Conservation (phyloP, 2,888 invertebrate genomes). For the Cephus runcator region DNA sequence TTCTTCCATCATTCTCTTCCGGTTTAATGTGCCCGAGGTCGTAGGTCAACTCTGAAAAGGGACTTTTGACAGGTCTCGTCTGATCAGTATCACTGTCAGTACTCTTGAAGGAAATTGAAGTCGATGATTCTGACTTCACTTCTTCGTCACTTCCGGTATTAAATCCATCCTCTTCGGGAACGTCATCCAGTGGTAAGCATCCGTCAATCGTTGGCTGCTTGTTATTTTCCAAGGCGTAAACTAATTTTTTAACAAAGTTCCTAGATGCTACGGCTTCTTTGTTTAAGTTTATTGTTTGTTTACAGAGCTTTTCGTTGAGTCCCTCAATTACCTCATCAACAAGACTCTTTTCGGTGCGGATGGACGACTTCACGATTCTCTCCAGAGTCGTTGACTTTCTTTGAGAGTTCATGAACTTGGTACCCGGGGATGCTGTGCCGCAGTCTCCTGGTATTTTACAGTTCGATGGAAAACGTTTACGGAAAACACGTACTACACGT, state of each 20-base stretch:
- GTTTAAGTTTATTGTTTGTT: background rate
- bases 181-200: background rate
- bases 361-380: constrained; percentile 28
- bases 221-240: constrained; percentile 35
- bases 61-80: background rate
- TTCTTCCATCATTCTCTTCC: constrained; percentile 9
- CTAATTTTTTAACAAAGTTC: constrained; percentile 39
- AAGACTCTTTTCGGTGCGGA: constrained; percentile 19
- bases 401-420: constrained; percentile 24
- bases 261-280: constrained; percentile 14
- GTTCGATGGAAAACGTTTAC: background rate
- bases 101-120: constrained; percentile 35
- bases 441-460: background rate
- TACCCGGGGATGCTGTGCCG: constrained; percentile 9
- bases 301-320: constrained; percentile 28
- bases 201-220: background rate
- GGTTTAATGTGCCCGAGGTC: background rate
- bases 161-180: background rate
- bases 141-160: constrained; percentile 26
- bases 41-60: constrained; percentile 1
- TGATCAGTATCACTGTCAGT: constrained; percentile 35
- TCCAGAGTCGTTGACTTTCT: constrained; percentile 39
- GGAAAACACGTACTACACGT: constrained; percentile 1
- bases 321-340: constrained; percentile 41
- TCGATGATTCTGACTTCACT: constrained; percentile 26